Evolutionary conservation across 2,797 vertebrate genomes (phyloP).

Genomic region (Epinephelus coioides): DNA sequence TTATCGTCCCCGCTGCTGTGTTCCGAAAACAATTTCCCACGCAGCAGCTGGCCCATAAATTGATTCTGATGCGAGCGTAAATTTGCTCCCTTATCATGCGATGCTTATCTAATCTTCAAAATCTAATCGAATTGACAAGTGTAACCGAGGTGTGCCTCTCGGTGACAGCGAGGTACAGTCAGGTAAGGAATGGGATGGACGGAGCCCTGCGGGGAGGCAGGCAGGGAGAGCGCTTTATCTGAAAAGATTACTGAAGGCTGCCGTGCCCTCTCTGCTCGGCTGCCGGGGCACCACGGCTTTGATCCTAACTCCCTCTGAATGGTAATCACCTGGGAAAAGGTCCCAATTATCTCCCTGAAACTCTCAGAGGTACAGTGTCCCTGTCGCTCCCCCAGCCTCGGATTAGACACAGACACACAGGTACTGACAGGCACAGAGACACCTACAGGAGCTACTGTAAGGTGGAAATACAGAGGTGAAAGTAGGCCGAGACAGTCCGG

Average conservation of each 20-base stretch:
- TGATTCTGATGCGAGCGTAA: constrained; percentile 38
- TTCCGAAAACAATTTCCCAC: constrained; percentile 5
- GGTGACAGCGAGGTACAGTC: constrained; percentile 47
- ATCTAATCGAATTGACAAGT: constrained; percentile 49
- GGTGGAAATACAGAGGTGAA: no score
- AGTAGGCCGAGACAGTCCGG: no score
- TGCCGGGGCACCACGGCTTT: constrained; percentile 65
- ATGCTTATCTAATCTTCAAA: constrained; percentile 45
- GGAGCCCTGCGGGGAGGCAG: constrained; percentile 23
- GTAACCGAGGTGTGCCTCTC: constrained; percentile 24
- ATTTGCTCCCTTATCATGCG: constrained; percentile 18
- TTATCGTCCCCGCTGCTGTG: not conserved
- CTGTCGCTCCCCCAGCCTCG: constrained; percentile 46
- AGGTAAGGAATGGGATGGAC: constrained; percentile 41
- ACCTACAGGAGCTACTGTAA: not conserved
- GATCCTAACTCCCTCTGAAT: constrained; percentile 79
- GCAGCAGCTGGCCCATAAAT: not conserved
- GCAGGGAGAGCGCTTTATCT: constrained; percentile 56
- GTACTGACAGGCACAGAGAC: constrained; percentile 29
- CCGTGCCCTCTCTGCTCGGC: constrained; percentile 55
- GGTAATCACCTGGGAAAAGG: constrained; percentile 81
- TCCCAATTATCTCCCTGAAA: constrained; percentile 79
- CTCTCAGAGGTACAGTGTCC: constrained; percentile 58
- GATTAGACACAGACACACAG: constrained; percentile 54
- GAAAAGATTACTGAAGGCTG: constrained; percentile 70